Percentiles rank a stretch among this genome's conserved stretches.
phyloP scores from a whole-genome alignment of 2,797 vertebrate genomes.

The Silurus aristotelis region DNA sequence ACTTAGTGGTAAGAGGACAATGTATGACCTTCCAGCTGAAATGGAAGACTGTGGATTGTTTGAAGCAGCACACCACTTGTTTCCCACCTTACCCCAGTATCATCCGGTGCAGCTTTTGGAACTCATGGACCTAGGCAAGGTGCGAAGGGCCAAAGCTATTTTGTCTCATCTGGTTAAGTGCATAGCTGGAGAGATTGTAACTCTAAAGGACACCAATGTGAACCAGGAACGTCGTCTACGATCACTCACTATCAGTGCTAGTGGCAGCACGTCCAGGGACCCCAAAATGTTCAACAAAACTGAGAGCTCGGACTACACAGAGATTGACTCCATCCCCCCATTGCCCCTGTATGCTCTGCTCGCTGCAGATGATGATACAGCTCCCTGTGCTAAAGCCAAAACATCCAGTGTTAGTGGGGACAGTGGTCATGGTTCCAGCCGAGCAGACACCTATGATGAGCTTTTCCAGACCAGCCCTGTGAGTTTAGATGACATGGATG shows the following conservation, averaged over 20 bases:
- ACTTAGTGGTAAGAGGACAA: slow-evolving; percentile 83
- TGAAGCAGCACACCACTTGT: slow-evolving; percentile 92
- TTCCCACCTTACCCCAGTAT: slow-evolving; percentile 94
- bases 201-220: slow-evolving; percentile 77
- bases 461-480: slow-evolving; percentile 82
- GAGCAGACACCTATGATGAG: slow-evolving; percentile 85
- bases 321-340: slow-evolving; percentile 95
- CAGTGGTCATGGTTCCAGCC: slow-evolving; percentile 75
- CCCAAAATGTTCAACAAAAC: slow-evolving; percentile 85
- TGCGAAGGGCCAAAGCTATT: slow-evolving; percentile 93
- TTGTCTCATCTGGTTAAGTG: slow-evolving; percentile 96
- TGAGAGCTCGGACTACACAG: slow-evolving; percentile 87
- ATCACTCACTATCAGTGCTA: slow-evolving; percentile 91
- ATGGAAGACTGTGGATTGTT: slow-evolving; percentile 96
- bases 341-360: slow-evolving; percentile 92
- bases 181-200: slow-evolving; percentile 93
- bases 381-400: slow-evolving; percentile 77
- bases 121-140: slow-evolving; percentile 97
- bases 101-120: slow-evolving; percentile 94
- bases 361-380: slow-evolving; percentile 87
- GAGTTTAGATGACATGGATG: slow-evolving; percentile 65
- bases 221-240: slow-evolving; percentile 83
- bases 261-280: slow-evolving; percentile 90
- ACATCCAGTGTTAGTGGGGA: slow-evolving; percentile 72
- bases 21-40: slow-evolving; percentile 82